phyloP scores from a whole-genome alignment of 2,797 vertebrate species.

The Muraenolepis orangiensis region DNA sequence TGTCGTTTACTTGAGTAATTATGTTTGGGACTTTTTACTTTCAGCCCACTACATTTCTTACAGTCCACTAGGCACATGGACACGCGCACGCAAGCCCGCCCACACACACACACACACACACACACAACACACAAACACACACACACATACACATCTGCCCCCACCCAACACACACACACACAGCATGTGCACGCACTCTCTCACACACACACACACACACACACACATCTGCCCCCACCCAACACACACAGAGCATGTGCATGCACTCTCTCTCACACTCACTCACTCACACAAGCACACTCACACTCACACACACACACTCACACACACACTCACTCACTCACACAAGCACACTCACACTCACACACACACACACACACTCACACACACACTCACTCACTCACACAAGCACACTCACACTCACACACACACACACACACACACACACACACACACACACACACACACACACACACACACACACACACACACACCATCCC shows the following conservation, averaged over 20 bases:
- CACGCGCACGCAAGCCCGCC: not conserved
- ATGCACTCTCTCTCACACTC: not conserved
- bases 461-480: not conserved
- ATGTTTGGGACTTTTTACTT: not conserved
- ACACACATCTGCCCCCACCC: not conserved
- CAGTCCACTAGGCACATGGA: constrained; percentile 3
- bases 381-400: not conserved
- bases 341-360: not conserved
- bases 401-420: too few relatives aligned
- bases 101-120: constrained; percentile 8
- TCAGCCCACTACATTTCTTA: not conserved
- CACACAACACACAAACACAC: not conserved
- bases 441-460: too few relatives aligned
- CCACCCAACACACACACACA: too few relatives aligned
- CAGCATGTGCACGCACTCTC: too few relatives aligned
- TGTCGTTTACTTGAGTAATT: not conserved
- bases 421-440: too few relatives aligned
- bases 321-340: too few relatives aligned
- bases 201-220: too few relatives aligned
- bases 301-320: too few relatives aligned
- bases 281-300: too few relatives aligned
- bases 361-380: not conserved
- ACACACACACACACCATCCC: not conserved
- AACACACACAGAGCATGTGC: not conserved
- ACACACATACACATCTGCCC: too few relatives aligned